phyloP scores from a whole-genome alignment of 2,888 invertebrate genomes.

The Phyto melanocephala region DNA sequence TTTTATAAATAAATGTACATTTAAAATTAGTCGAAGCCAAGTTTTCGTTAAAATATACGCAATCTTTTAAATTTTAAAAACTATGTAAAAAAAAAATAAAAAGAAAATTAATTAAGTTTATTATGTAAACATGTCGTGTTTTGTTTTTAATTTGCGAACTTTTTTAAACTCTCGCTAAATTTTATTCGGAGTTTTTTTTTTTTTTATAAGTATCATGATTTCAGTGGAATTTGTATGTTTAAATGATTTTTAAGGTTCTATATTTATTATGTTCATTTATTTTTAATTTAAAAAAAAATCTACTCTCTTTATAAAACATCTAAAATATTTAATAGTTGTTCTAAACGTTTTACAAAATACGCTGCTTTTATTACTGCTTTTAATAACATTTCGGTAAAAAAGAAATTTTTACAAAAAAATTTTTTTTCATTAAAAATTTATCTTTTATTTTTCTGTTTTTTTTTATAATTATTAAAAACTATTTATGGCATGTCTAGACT shows the following conservation, averaged over 20 bases:
- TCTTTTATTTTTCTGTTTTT: neutral
- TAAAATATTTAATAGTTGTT: neutral
- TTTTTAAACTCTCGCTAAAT: too few relatives aligned
- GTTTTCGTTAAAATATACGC: too few relatives aligned
- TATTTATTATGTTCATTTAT: neutral
- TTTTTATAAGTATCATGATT: too few relatives aligned
- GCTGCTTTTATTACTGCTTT: constrained; percentile 14
- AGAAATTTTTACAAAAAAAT: neutral
- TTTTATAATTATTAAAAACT: constrained; percentile 46
- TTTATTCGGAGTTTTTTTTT: too few relatives aligned
- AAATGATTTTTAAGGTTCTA: neutral
- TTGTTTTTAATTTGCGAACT: too few relatives aligned
- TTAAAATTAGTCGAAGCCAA: too few relatives aligned
- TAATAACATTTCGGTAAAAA: neutral
- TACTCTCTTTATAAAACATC: neutral
- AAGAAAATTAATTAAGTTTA: too few relatives aligned
- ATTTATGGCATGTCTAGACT: constrained; percentile 57
- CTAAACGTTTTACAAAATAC: neutral
- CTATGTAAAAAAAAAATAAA: too few relatives aligned
- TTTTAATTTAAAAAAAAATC: neutral
- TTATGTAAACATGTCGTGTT: too few relatives aligned
- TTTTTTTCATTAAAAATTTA: neutral
- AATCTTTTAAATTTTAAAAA: too few relatives aligned
- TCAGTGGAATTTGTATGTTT: neutral
- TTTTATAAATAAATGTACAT: too few relatives aligned